Evolutionary conservation across 1,140 invertebrate species (phyloP), one percentile per base, ranked within the genome.

Genomic region (Leptopilina boulardi): DNA sequence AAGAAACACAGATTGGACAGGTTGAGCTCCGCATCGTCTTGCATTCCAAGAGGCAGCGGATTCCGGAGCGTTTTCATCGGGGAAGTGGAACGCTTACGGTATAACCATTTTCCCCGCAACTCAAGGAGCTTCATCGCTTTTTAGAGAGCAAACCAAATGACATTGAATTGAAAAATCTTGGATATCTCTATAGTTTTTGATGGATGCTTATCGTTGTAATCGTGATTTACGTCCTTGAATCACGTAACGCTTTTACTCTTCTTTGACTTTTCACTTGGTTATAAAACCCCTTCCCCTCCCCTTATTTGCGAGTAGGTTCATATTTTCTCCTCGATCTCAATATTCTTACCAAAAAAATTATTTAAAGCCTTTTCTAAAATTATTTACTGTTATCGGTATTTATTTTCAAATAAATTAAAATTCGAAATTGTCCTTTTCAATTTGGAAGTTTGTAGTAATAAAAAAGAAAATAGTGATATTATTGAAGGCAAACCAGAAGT

Each of bases 61-160:
- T 88, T 89, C 86, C 85, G 84, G 83, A 87, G 84, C 86, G 84
- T 89, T 89, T 88, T 88, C 87, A 85, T 86, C n/a, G 78, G 73
- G 77, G 75, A 89, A 88, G 84, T 87, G 78, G 87, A 85, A 86
- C 87, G 84, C 87, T 87, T 88, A 89, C 87, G 88, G 86, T 88
- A 30, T 30, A n/a, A 88, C 84, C 83, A 84, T 74, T 87, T 87
- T 88, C 88, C 88, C 86, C 87, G 47, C 47, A 51, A 84, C 72
- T 9, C 78, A 54, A 80, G 76, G 59, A 21, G 70, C 78, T 73
- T 59, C 34, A 34, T 41, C 75, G 70, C 44, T 66, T 66, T 66
- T 66, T 30, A 66, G n/a, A 30, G 59, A 66, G 59, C 59, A 66
- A 38, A 30, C 59, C 59, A 66, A 66, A 66, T 66, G 59, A 66